Conservation (phyloP, 2,888 invertebrate genomes). For the Chymomyza amoena region DNA sequence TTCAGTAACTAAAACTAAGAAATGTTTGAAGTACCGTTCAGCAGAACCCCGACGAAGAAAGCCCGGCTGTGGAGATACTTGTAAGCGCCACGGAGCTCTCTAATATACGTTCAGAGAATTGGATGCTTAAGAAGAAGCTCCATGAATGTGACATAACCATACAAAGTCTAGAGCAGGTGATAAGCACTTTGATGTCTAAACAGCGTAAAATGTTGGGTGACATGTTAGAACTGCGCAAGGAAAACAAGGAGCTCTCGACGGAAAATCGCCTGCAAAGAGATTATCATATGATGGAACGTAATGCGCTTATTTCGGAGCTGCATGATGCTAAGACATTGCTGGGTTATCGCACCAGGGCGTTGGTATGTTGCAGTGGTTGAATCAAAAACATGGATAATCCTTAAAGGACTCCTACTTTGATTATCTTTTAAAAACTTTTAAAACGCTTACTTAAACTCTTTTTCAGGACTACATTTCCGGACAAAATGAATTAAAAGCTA, state of each 20-base stretch:
- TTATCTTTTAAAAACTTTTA: too few species aligned
- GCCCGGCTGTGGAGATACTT: conserved; percentile 22
- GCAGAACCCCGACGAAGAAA: neutral
- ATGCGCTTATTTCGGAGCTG: conserved; percentile 63
- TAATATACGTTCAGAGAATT: conserved; percentile 67
- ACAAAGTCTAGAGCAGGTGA: conserved; percentile 69
- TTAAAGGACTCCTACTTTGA: too few species aligned
- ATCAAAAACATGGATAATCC: too few species aligned
- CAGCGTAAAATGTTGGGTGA: conserved; percentile 71
- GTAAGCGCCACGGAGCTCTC: conserved; percentile 68
- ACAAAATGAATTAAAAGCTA: neutral
- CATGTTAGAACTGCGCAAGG: conserved; percentile 61
- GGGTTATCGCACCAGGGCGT: conserved; percentile 32
- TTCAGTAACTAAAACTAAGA: neutral
- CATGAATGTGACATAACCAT: conserved; percentile 58
- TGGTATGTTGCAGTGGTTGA: neutral
- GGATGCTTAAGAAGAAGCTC: conserved; percentile 67
- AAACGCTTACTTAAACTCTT: too few species aligned
- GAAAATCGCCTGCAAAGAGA: conserved; percentile 72
- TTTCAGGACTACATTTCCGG: neutral
- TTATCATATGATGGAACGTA: conserved; percentile 69
- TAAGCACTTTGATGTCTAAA: conserved; percentile 70
- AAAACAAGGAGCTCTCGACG: conserved; percentile 58
- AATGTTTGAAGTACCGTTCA: neutral
- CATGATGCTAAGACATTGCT: conserved; percentile 52